Base-by-base conservation (phyloP, 2,888 invertebrate species). In the Acrobasis suavella region DNA sequence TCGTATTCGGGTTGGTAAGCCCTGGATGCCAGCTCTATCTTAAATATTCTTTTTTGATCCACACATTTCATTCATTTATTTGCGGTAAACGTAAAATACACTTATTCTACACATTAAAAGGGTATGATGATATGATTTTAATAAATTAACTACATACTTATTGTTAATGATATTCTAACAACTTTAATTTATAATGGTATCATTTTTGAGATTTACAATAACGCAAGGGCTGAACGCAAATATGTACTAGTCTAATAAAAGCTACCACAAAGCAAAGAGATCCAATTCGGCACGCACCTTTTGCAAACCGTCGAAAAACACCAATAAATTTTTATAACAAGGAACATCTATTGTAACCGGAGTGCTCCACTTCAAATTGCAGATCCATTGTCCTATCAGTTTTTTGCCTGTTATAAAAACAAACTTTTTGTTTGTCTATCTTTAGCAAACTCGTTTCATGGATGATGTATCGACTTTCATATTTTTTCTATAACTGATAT, bases 371-470 rank as follows among this genome's bases (percentile, higher is more conserved):
- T 85, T 81, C 78, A 78, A 77, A 82, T 80, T 76, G 76, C 77
- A 70, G 39, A 70, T 66, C 73, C 69, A 81, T 84, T 84, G 82
- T 85, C 77, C 75, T 62, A 50, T 50, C 60, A 66, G 61, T 77
- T 85, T 84, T 85, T 82, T 83, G 77, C 77, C 50, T 72, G 73
- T 76, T 74, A 74, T 69, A 79, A 82, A 82, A 82, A 82, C 81
- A 83, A 80, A 80, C 78, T 81, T 80, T 82, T 80, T 83, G 76
- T 80, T 78, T 80, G 77, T 73, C 72, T 73, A 71, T 78, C 71
- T 75, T 79, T 80, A 73, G 74, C 69, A 77, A 78, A 77, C 77
- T 74, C 70, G 77, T 76, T 70, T 74, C 54, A 51, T 58, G 61
- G 67, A 69, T 71, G 68, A 65, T 67, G 65, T 68, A 69, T 16